phyloP scores from a whole-genome alignment of 2,797 vertebrate genomes.

The Centroberyx gerrardi region DNA sequence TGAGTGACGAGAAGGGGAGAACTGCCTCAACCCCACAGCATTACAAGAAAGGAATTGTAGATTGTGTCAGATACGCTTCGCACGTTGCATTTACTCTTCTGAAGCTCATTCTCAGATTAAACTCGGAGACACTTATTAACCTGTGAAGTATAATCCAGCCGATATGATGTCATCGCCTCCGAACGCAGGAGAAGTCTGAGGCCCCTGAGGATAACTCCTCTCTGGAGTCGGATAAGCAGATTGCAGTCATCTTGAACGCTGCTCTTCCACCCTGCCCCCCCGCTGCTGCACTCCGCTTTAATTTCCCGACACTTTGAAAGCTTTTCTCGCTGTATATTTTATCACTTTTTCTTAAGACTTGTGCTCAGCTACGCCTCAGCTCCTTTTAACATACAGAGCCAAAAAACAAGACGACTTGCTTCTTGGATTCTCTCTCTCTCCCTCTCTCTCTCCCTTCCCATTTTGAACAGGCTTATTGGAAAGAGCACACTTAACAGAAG shows the following conservation, averaged over 20 bases:
- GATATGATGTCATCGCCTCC: conserved; percentile 21
- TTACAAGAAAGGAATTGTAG: not conserved
- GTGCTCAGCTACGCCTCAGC: conserved; percentile 86
- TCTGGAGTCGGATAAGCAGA: conserved; percentile 83
- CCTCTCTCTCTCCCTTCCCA: conserved; percentile 60
- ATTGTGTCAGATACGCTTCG: not conserved
- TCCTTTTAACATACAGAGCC: conserved; percentile 89
- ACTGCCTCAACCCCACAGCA: not conserved
- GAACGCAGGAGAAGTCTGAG: conserved; percentile 47
- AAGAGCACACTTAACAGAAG: conserved; percentile 85
- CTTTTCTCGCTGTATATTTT: conserved; percentile 93
- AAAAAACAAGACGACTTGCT: conserved; percentile 86
- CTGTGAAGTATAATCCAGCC: not conserved
- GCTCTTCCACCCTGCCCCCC: conserved; percentile 68
- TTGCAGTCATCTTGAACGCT: conserved; percentile 81
- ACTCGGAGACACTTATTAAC: not conserved
- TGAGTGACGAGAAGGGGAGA: not conserved
- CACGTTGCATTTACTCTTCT: not conserved
- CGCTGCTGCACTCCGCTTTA: conserved; percentile 84
- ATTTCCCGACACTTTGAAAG: conserved; percentile 88
- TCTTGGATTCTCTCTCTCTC: conserved; percentile 76
- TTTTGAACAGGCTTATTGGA: conserved; percentile 86
- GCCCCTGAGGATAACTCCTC: conserved; percentile 67
- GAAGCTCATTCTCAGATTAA: not conserved
- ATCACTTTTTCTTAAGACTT: conserved; percentile 91